phyloP scores from a whole-genome alignment of 1,140 invertebrate species.

The Trichomalopsis sarcophagae region DNA sequence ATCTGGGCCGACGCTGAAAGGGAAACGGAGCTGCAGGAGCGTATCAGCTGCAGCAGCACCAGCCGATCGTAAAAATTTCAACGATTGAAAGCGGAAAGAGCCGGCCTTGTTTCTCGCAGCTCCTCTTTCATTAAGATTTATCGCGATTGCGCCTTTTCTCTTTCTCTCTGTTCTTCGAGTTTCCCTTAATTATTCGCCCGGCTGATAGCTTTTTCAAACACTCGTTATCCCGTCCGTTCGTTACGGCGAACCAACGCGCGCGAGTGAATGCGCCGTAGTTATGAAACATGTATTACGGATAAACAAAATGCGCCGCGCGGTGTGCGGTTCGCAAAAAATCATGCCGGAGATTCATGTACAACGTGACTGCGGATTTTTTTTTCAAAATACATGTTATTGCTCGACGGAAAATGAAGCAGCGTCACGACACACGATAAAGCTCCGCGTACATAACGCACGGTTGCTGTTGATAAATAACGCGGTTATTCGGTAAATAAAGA shows the following conservation, averaged over 20 bases:
- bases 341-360: background rate
- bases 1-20: slow-evolving; percentile 25
- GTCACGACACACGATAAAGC: background rate
- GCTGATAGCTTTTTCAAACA: slow-evolving; percentile 22
- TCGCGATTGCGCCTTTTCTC: background rate
- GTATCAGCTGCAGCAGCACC: background rate
- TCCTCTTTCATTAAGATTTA: slow-evolving; percentile 28
- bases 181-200: slow-evolving; percentile 18
- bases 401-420: background rate
- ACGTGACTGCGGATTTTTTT: background rate
- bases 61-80: slow-evolving; percentile 46
- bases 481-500: slow-evolving; percentile 20
- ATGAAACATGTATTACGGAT: background rate
- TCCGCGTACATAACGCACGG: background rate
- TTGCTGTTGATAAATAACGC: slow-evolving; percentile 5
- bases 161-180: background rate
- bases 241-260: background rate
- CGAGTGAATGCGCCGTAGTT: background rate
- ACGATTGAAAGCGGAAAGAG: slow-evolving; percentile 40
- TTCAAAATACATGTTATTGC: background rate
- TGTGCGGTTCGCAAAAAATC: too few species aligned
- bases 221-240: background rate
- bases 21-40: background rate
- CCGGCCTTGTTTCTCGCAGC: background rate
- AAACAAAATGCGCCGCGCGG: background rate